Base-by-base conservation (phyloP, 1,140 invertebrate genomes). In the Eumeta japonica region DNA sequence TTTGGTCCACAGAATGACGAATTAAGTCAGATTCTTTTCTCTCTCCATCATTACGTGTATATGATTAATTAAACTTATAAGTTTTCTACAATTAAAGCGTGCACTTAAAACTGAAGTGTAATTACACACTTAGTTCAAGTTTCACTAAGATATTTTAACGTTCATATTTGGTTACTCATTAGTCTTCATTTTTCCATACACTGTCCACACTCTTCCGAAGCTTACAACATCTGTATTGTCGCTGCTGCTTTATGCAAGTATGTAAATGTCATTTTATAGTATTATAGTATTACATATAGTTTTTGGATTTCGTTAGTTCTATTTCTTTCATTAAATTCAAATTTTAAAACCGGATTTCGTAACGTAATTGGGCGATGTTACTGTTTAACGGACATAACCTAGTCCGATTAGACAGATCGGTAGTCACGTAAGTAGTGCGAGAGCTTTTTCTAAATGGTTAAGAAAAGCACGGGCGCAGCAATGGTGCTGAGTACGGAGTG, bases 401-500 rank as follows among this genome's bases (percentile, higher is more conserved):
- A 51, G 28, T 44, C 35, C 49, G 37, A 37, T 46, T 50, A 20
- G 43, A 43, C 35, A 42, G 42, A 39, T 44, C 47, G 43, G 45
- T 48, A 44, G 52, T 71, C 65, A 73, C 66, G 68, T 73, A 73
- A 73, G 62, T 46, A 50, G 55, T 51, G 55, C 53, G 54, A 50
- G 10, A n/a, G n/a, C n/a, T n/a, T 45, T 58, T 24, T 35, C 36
- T 37, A 37, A 37, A 72, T 74, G 67, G 67, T 74, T 58, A 71
- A 58, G 55, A 28, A 15, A 16, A 17, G 20, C 2, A 3, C 15
- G 11, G 12, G 11, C 7, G 62, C 50, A 52, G 68, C 55, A 54
- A 85, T 85, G 83, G 83, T 85, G 52, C 75, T 93, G 70, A 90
- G 85, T 73, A 92, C 89, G 63, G 90, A 93, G 79, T 94, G 89